Evolutionary conservation across 2,113 vertebrate genomes (phyloP).

Genomic region (Isichthys henryi): DNA sequence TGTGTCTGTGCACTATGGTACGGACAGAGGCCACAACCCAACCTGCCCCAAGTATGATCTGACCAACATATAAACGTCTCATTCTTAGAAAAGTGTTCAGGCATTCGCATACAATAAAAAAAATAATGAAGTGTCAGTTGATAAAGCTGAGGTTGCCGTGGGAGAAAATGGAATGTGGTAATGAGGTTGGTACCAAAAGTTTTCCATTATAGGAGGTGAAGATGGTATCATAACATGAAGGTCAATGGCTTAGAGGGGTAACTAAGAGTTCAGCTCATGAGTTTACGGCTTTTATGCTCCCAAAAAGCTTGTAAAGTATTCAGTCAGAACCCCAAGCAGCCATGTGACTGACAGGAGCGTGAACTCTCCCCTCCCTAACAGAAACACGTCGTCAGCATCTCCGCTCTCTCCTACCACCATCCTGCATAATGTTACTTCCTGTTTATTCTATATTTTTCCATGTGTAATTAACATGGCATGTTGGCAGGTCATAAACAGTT

Average conservation of each 20-base stretch:
- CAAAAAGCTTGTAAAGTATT: not conserved
- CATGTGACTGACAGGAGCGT: not conserved
- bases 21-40: not conserved
- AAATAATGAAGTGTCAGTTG: slow-evolving; percentile 15
- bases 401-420: not conserved
- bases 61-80: not conserved
- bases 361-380: not conserved
- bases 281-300: not conserved
- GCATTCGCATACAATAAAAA: not conserved
- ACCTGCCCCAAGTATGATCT: not conserved
- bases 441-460: not conserved
- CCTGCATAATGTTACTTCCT: not conserved
- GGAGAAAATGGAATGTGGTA: slow-evolving; percentile 2
- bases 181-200: slow-evolving; percentile 8
- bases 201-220: not conserved
- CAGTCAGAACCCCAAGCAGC: not conserved
- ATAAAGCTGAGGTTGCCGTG: not conserved
- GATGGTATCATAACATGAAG: slow-evolving; percentile 11
- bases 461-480: not conserved
- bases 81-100: not conserved
- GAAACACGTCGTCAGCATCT: not conserved
- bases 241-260: not conserved
- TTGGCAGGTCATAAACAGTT: not conserved
- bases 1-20: not conserved
- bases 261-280: not conserved